These are phyloP conservation scores for Asarcornis scutulata DNA, from an alignment of 2,113 vertebrate genomes.

Conservation along the genomic window DNA sequence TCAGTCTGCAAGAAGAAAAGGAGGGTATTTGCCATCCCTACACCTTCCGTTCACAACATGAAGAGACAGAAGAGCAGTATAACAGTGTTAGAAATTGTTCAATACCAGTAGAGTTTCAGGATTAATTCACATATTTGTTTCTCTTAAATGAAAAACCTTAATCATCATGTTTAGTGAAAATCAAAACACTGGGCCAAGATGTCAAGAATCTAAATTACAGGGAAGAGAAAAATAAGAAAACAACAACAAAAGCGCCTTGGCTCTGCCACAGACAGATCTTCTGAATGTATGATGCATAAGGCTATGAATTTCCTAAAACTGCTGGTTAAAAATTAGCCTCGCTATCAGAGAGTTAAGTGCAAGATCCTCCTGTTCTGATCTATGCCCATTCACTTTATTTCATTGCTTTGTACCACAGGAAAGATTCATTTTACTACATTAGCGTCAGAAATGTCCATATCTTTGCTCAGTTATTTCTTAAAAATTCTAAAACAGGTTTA, in stretches of 20 bases:
- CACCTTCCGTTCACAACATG: background rate
- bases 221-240: background rate
- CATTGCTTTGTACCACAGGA: background rate
- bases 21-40: background rate
- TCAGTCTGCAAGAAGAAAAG: background rate
- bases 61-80: background rate
- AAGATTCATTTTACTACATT: background rate
- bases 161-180: background rate
- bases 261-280: background rate
- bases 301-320: background rate
- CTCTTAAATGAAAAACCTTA: background rate
- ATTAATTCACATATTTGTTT: background rate
- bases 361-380: background rate
- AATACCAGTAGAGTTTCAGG: background rate
- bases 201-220: background rate
- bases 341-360: background rate
- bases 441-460: background rate
- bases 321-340: background rate
- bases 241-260: background rate
- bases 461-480: background rate
- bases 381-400: background rate
- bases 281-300: background rate
- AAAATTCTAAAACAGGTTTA: background rate
- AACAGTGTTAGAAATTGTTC: background rate
- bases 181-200: background rate